Base-by-base conservation (phyloP, 2,113 vertebrate species). In the Epinephelus fuscoguttatus region DNA sequence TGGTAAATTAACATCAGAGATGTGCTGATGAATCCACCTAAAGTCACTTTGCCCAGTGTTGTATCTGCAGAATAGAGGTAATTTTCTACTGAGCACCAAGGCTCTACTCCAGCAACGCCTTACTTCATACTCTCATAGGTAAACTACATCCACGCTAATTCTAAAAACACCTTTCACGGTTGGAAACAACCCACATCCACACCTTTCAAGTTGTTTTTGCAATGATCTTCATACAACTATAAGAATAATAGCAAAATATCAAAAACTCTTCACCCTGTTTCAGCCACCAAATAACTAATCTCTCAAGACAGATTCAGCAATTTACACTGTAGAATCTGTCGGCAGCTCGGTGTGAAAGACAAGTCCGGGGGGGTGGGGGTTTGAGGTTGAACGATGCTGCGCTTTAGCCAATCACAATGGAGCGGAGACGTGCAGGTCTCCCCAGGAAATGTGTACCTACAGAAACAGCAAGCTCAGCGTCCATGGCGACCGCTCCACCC, bases 1-100 rank as follows among this genome's bases (percentile, higher is more conserved):
- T 18, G n/a, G 1, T 7, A 42, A 40, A 81, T 64, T 49, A 53
- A 64, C 60, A 59, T n/a, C 80, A 75, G 15, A 7, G 40, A 70
- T 30, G 45, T 66, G 59, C 23, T 53, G 30, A 59, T 52, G n/a
- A 75, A 75, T 45, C 14, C 59, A 37, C 17, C 6, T 9, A 18
- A 25, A 47, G 25, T 0, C 4, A 13, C 45, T 56, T 47, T 6
- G 8, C 19, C 12, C 47, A 25, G 6, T 25, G 62, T 45, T 57
- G 47, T 13, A 57, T 61, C 67, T 64, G 68, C 56, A 77, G 60
- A 62, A 62, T 2, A 18, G 30, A 19, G 23, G 14, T 21, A 30
- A 33, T 11, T 19, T 52, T 59, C 18, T 37, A 23, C 49, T 53
- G 23, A 62, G 30, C 14, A 37, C 57, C 33, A 27, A 19, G 17